phyloP scores from a whole-genome alignment of 1,140 invertebrate genomes.

The Bathynomus jamesi region DNA sequence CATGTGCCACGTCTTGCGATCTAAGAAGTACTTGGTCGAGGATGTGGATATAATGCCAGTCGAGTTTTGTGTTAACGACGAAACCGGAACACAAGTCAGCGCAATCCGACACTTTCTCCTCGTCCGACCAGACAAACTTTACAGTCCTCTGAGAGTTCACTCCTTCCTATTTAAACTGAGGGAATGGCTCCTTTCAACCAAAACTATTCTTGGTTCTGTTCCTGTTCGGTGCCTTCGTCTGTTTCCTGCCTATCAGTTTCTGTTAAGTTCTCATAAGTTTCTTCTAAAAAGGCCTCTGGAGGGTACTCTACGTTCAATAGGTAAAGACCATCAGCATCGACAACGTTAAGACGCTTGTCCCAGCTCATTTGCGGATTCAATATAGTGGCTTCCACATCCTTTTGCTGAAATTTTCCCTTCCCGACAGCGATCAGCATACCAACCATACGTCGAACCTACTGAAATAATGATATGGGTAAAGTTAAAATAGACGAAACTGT shows the following conservation, averaged over 20 bases:
- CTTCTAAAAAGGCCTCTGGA: neutral
- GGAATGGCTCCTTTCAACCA: neutral
- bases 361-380: too few relatives aligned
- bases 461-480: too few relatives aligned
- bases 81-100: constrained; percentile 53
- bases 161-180: neutral
- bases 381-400: too few relatives aligned
- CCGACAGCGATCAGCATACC: too few relatives aligned
- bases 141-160: neutral
- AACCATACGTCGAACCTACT: too few relatives aligned
- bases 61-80: constrained; percentile 72
- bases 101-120: neutral
- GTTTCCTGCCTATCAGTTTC: neutral
- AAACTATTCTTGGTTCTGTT: neutral
- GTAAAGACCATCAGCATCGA: neutral
- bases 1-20: constrained; percentile 70
- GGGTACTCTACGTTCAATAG: neutral
- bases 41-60: constrained; percentile 60
- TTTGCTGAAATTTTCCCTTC: too few relatives aligned
- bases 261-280: neutral
- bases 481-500: too few relatives aligned
- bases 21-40: constrained; percentile 61
- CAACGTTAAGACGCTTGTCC: neutral
- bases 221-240: neutral
- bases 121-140: neutral